A percentile compares a stretch with the other conserved stretches of the same genome.
phyloP scores from a whole-genome alignment of 2,113 vertebrate genomes.

The Nibea albiflora region DNA sequence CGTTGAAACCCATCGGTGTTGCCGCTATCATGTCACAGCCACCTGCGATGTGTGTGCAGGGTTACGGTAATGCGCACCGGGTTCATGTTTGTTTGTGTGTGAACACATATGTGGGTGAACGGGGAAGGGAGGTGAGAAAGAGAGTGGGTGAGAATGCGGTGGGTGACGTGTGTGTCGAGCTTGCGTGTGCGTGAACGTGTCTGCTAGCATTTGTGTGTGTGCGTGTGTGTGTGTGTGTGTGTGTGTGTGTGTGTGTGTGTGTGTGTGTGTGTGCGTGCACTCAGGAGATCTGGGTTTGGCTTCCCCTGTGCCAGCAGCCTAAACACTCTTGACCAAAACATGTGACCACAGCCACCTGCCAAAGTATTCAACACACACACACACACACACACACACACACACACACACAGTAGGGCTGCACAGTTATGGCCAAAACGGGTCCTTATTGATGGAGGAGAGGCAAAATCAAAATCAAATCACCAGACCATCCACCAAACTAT shows the following conservation, averaged over 20 bases:
- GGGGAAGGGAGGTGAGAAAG: background rate
- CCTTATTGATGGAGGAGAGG: too few species aligned
- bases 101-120: background rate
- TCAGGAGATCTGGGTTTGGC: conserved; percentile 6
- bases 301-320: conserved; percentile 84
- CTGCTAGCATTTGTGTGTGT: background rate
- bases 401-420: background rate
- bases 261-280: background rate
- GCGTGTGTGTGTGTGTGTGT: background rate
- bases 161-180: background rate
- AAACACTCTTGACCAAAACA: conserved; percentile 79
- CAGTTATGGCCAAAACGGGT: too few species aligned
- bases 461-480: too few species aligned
- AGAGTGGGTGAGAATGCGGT: conserved; percentile 29
- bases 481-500: too few species aligned
- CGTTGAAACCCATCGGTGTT: conserved; percentile 1
- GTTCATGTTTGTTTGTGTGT: conserved; percentile 10
- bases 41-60: background rate
- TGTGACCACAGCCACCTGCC: conserved; percentile 52
- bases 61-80: background rate
- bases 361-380: conserved; percentile 1
- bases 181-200: conserved; percentile 7
- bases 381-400: background rate
- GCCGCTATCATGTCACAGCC: conserved; percentile 1
- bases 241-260: background rate